Conservation (phyloP, 2,888 invertebrate species). For the Nomada fabriciana region DNA sequence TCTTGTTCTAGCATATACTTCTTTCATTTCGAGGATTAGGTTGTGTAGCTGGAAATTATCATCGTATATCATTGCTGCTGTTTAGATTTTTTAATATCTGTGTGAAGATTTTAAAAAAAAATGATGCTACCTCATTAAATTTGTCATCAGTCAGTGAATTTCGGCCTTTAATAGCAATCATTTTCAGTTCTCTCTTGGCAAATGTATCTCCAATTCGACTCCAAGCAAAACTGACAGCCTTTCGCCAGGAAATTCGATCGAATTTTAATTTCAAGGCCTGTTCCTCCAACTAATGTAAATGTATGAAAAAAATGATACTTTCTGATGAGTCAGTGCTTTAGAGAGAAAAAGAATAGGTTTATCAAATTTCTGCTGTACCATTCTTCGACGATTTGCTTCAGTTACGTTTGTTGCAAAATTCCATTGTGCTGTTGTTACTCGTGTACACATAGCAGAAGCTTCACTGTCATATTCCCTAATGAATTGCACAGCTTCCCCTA, state of each 20-base stretch:
- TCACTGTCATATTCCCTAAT: constrained; percentile 90
- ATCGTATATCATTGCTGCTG: neutral
- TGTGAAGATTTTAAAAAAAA: neutral
- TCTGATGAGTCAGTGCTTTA: neutral
- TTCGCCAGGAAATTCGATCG: constrained; percentile 90
- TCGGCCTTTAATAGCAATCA: constrained; percentile 89
- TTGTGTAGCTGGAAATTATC: constrained; percentile 88
- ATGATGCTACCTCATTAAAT: constrained; percentile 87
- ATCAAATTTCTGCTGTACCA: constrained; percentile 83
- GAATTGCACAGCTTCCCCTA: constrained; percentile 89
- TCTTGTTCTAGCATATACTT: constrained; percentile 89
- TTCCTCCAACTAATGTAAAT: constrained; percentile 86
- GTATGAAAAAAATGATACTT: neutral
- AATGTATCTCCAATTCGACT: constrained; percentile 88
- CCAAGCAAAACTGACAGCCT: constrained; percentile 89
- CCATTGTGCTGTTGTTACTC: constrained; percentile 90
- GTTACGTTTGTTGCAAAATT: constrained; percentile 91
- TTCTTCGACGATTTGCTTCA: constrained; percentile 88
- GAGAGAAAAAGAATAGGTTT: no score
- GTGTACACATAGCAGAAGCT: constrained; percentile 90
- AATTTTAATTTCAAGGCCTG: constrained; percentile 90
- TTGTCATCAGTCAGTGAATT: constrained; percentile 91
- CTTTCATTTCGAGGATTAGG: constrained; percentile 91
- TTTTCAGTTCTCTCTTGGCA: constrained; percentile 89
- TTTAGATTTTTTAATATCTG: neutral